Evolutionary conservation across 2,113 vertebrate species (phyloP).

Genomic region (Galemys pyrenaicus): DNA sequence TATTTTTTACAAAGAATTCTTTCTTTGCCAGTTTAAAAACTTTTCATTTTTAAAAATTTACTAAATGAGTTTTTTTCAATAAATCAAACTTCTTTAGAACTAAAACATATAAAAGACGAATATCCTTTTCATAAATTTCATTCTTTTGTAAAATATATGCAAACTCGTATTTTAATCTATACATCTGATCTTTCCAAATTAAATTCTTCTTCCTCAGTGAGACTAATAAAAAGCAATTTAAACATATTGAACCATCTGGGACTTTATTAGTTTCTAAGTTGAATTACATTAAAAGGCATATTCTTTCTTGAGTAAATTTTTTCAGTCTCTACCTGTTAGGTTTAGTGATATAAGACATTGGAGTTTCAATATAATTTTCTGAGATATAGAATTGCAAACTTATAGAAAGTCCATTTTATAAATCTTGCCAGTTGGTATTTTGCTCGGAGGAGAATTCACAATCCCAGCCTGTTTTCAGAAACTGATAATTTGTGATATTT

Average conservation of each 20-base stretch:
- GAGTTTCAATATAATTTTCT: neutral
- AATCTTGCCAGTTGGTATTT: neutral
- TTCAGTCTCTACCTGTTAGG: neutral
- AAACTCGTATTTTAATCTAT: constrained; percentile 11
- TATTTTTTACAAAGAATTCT: neutral
- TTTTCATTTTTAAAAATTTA: neutral
- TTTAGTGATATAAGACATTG: neutral
- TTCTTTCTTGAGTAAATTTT: constrained; percentile 27
- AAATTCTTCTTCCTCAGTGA: constrained; percentile 38
- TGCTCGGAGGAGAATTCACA: neutral
- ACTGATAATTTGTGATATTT: neutral
- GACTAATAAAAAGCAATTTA: constrained; percentile 50
- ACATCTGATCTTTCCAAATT: constrained; percentile 43
- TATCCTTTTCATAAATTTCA: neutral
- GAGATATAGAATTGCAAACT: neutral
- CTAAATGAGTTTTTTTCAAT: neutral
- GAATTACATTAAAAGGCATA: constrained; percentile 39
- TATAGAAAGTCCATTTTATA: neutral
- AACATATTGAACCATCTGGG: constrained; percentile 6
- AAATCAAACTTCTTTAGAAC: neutral
- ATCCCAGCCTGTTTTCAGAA: neutral
- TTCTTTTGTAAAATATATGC: constrained; percentile 8
- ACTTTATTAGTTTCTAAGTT: constrained; percentile 46
- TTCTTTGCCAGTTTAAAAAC: neutral
- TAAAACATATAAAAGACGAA: neutral